Conservation (phyloP, 2,113 vertebrate genomes). For the Terrapene triunguis region DNA sequence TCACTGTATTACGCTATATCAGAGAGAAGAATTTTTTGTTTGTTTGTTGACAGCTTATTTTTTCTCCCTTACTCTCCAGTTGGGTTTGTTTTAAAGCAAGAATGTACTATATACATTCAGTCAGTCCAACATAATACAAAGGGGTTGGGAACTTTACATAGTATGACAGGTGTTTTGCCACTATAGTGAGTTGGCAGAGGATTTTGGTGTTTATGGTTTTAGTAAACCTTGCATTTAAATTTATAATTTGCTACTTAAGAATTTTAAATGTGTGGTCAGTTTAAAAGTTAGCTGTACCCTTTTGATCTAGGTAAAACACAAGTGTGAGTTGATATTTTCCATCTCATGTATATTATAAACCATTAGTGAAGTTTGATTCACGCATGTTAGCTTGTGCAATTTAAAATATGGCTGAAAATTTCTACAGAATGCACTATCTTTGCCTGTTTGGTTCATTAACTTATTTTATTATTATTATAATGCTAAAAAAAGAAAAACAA, state of each 20-base stretch:
- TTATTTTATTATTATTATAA: conserved; percentile 38
- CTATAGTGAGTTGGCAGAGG: not conserved
- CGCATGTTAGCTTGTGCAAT: not conserved
- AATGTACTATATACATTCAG: not conserved
- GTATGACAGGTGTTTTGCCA: not conserved
- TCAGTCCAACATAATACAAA: not conserved
- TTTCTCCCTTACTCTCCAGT: not conserved
- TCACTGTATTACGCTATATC: not conserved
- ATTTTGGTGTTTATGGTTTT: not conserved
- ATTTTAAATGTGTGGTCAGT: not conserved
- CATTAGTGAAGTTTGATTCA: conserved; percentile 26
- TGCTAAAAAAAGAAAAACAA: conserved; percentile 20
- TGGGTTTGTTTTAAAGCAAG: fast-evolving
- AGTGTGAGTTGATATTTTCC: not conserved
- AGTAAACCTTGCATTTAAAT: not conserved
- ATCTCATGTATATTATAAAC: not conserved
- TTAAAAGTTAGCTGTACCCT: conserved; percentile 4
- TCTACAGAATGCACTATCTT: conserved; percentile 1
- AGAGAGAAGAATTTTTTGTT: not conserved
- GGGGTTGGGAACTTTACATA: not conserved
- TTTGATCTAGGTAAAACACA: conserved; percentile 3
- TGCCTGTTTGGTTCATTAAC: conserved; percentile 39
- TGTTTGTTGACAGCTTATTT: not conserved
- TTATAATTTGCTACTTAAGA: not conserved
- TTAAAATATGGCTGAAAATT: conserved; percentile 44